These are phyloP conservation scores for Caradrina kadenii DNA, from an alignment of 2,888 invertebrate genomes.

Conservation along the genomic window DNA sequence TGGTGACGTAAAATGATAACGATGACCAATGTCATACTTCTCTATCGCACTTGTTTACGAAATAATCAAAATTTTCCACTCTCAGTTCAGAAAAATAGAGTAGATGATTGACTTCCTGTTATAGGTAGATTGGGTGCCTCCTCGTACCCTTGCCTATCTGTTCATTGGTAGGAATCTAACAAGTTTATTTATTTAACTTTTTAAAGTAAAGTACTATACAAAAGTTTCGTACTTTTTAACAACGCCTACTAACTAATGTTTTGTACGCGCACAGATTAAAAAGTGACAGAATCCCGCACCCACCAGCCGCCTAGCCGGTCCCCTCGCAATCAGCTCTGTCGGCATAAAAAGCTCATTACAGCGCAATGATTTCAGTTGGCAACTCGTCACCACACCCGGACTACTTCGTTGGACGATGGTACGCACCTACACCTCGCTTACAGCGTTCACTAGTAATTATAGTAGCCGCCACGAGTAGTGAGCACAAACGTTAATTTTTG, in stretches of 20 bases:
- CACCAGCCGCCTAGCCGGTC: not conserved
- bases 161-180: not conserved
- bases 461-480: too few relatives aligned
- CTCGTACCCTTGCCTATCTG: not conserved
- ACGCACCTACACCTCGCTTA: not conserved
- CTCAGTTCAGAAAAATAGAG: conserved; percentile 5
- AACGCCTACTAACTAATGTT: not conserved
- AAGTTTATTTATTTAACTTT: too few relatives aligned
- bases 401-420: conserved; percentile 22
- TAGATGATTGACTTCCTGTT: not conserved
- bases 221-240: not conserved
- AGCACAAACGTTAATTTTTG: too few relatives aligned
- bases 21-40: conserved; percentile 18
- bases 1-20: conserved; percentile 25
- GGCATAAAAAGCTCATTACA: conserved; percentile 46
- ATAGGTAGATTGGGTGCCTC: not conserved
- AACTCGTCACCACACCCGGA: conserved; percentile 33
- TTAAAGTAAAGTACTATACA: too few relatives aligned
- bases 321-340: conserved; percentile 29
- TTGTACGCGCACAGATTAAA: not conserved
- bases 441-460: too few relatives aligned
- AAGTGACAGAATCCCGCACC: conserved; percentile 1
- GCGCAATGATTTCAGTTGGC: conserved; percentile 35
- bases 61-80: conserved; percentile 40
- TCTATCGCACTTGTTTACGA: conserved; percentile 30